Evolutionary conservation across 2,113 vertebrate species (phyloP).

Genomic region (Zootoca vivipara): DNA sequence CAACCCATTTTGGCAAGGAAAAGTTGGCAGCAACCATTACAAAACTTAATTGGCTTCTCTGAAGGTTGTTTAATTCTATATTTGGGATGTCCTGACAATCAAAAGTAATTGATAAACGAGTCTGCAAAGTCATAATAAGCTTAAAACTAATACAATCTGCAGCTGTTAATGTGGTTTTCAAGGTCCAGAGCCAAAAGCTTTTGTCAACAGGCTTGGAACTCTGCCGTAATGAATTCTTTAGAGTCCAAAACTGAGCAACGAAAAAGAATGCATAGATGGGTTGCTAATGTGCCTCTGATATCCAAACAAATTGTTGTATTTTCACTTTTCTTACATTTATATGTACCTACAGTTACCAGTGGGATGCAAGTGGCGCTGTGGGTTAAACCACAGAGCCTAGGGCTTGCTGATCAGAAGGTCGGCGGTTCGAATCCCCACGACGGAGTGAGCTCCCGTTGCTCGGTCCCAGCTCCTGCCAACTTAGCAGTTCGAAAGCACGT

Average conservation of each 20-base stretch:
- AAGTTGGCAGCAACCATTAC: conserved; percentile 1
- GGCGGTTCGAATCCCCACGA: too few relatives aligned
- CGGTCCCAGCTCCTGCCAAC: too few relatives aligned
- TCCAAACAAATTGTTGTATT: not conserved
- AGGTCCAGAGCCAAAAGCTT: conserved; percentile 49
- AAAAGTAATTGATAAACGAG: conserved; percentile 54
- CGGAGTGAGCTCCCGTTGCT: too few relatives aligned
- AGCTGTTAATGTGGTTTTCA: conserved; percentile 48
- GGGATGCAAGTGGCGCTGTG: too few relatives aligned
- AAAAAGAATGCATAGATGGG: not conserved
- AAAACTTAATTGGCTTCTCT: conserved; percentile 46
- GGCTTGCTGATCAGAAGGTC: too few relatives aligned
- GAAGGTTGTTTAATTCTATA: conserved; percentile 59
- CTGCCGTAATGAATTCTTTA: conserved; percentile 33
- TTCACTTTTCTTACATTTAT: not conserved
- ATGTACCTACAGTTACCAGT: not conserved
- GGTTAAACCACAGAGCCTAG: too few relatives aligned
- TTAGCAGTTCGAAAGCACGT: too few relatives aligned
- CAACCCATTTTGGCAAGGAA: conserved; percentile 11
- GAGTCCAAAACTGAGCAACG: not conserved
- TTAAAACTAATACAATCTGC: conserved; percentile 54
- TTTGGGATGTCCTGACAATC: conserved; percentile 55
- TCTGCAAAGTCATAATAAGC: conserved; percentile 44
- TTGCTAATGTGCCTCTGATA: not conserved
- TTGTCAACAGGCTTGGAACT: not conserved